phyloP scores from a whole-genome alignment of 2,113 vertebrate genomes.

The Hippoglossus stenolepis region DNA sequence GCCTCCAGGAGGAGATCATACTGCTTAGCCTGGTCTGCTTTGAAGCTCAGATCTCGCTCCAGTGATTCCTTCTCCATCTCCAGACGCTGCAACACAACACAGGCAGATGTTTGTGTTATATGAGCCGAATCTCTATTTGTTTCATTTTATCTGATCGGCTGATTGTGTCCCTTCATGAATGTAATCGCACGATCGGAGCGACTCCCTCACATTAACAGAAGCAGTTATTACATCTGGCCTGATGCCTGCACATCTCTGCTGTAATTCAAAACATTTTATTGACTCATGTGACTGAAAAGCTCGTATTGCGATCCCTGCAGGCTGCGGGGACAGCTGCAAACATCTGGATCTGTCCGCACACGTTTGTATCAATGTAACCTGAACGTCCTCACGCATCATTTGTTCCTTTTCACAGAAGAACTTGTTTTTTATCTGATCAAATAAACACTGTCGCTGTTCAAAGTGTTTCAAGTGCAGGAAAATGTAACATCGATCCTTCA shows the following conservation, averaged over 20 bases:
- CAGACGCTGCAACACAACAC: constrained; percentile 74
- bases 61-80: constrained; percentile 89
- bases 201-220: too few relatives aligned
- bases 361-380: not conserved
- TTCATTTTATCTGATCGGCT: too few relatives aligned
- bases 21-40: constrained; percentile 89
- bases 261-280: not conserved
- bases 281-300: not conserved
- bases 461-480: too few relatives aligned
- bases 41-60: constrained; percentile 91
- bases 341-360: not conserved
- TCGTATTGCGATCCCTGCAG: too few relatives aligned
- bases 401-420: too few relatives aligned
- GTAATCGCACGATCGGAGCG: too few relatives aligned
- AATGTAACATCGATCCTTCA: too few relatives aligned
- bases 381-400: not conserved
- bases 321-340: not conserved
- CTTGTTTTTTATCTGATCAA: too few relatives aligned
- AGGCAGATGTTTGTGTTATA: not conserved
- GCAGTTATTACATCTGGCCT: not conserved
- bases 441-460: too few relatives aligned
- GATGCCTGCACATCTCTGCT: not conserved
- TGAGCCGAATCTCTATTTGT: too few relatives aligned
- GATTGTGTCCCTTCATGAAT: not conserved
- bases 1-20: constrained; percentile 90